A percentile compares a stretch with the other conserved stretches of the same genome.
These are phyloP conservation scores for Podotricha telesiphe DNA, from an alignment of 2,888 invertebrate species.

Conservation along the genomic window DNA sequence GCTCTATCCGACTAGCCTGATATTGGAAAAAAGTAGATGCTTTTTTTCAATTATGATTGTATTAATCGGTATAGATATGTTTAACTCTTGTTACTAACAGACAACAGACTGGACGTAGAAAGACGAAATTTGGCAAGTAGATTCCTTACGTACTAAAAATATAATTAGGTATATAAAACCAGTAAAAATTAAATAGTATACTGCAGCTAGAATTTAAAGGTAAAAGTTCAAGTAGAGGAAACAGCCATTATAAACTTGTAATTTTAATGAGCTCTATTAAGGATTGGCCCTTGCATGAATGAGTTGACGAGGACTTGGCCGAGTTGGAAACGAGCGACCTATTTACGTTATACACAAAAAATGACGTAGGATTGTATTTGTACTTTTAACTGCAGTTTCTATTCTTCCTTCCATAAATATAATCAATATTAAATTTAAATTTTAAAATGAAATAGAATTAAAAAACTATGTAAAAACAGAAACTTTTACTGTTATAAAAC, in stretches of 20 bases:
- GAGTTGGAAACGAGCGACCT: conserved; percentile 28
- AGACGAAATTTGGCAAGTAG: too few relatives aligned
- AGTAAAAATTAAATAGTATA: too few relatives aligned
- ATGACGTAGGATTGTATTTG: too few relatives aligned
- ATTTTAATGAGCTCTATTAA: conserved; percentile 31
- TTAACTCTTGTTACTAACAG: too few relatives aligned
- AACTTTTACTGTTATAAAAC: conserved; percentile 36
- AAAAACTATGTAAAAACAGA: conserved; percentile 15
- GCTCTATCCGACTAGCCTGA: too few relatives aligned
- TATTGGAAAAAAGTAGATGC: too few relatives aligned
- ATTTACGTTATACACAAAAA: conserved; percentile 12
- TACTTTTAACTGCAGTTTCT: neutral
- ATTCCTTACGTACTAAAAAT: too few relatives aligned
- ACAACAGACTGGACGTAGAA: too few relatives aligned
- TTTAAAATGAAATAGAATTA: neutral
- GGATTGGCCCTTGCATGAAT: conserved; percentile 34
- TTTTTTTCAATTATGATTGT: too few relatives aligned
- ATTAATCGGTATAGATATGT: too few relatives aligned
- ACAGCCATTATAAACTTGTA: conserved; percentile 18
- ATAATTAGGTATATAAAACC: too few relatives aligned
- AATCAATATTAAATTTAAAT: neutral
- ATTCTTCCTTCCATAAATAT: neutral
- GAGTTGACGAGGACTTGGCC: conserved; percentile 30
- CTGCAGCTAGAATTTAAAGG: neutral
- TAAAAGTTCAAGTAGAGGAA: conserved; percentile 14